Base-by-base conservation (phyloP, 2,113 vertebrate species). In the Elgaria multicarinata region DNA sequence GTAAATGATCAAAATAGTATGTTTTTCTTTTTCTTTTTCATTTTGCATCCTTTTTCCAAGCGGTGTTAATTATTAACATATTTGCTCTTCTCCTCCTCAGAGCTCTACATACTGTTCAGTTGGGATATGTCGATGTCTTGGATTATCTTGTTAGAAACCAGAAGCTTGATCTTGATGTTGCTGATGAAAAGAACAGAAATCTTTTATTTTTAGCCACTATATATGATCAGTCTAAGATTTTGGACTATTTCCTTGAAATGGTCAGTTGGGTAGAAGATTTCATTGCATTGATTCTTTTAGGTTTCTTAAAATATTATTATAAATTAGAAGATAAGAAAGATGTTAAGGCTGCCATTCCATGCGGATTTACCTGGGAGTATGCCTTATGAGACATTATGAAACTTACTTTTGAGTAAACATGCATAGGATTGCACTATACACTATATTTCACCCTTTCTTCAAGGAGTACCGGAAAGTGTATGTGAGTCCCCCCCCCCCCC, bases 161-260 rank as follows among this genome's bases (percentile, higher is more conserved):
- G 50, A 80, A 92, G 44, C 55, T 91, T 88, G 62, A 93, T 55
- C n/a, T 46, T 78, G 53, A 46, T 85, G 83, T 62, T 62, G 50
- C 82, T 87, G 71, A 89, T 86, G 89, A 91, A n/a, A 93, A 88
- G 58, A 90, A 83, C 13, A 64, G 33, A 92, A 92, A 77, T 83
- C 86, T 91, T 72, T 16, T 91, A 90, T 92, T 91, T 92, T 92
- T 95, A 92, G 91, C 91, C 79, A 36, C 64, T 79, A 89, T 53
- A 66, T 53, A 75, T 69, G 76, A 92, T 83, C 85, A 93, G 91
- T 42, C 93, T 88, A 90, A 94, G 78, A 89, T 31, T 93, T 33
- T 67, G 58, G 50, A 89, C 5, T 69, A 88, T 89, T 46, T 89
- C 87, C 83, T 92, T 72, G 53, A 91, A 88, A 89, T 67, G 46